Evolutionary conservation across 2,797 vertebrate genomes (phyloP).

Genomic region (Acestrorhynchus altus): DNA sequence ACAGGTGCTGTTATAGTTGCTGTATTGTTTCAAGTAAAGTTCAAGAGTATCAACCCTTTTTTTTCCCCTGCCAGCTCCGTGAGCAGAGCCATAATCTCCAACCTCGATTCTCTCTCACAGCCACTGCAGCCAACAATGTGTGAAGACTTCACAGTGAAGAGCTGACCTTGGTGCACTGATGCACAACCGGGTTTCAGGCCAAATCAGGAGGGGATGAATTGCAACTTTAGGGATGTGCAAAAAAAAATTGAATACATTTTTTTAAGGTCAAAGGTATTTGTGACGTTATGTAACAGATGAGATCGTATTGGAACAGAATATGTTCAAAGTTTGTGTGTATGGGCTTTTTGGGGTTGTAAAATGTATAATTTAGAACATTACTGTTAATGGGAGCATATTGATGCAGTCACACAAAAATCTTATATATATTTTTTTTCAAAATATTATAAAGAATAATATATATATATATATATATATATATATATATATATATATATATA

Average conservation of each 20-base stretch:
- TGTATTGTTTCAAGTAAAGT: conserved; percentile 41
- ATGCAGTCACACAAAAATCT: no score
- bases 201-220: neutral
- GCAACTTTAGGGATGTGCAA: neutral
- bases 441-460: no score
- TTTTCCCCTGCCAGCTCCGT: conserved; percentile 44
- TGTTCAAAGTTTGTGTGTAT: no score
- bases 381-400: no score
- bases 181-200: conserved; percentile 9
- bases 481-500: no score
- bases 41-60: conserved; percentile 52
- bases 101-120: conserved; percentile 38
- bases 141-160: conserved; percentile 41
- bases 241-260: neutral
- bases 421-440: no score
- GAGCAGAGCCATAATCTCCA: conserved; percentile 13
- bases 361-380: no score
- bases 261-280: conserved; percentile 9
- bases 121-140: conserved; percentile 32
- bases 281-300: conserved; percentile 22
- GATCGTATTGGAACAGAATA: conserved; percentile 7
- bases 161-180: conserved; percentile 35
- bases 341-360: no score
- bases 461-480: no score
- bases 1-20: conserved; percentile 26